These are phyloP conservation scores for Dicycla oo DNA, from an alignment of 2,888 invertebrate genomes.

Conservation along the genomic window DNA sequence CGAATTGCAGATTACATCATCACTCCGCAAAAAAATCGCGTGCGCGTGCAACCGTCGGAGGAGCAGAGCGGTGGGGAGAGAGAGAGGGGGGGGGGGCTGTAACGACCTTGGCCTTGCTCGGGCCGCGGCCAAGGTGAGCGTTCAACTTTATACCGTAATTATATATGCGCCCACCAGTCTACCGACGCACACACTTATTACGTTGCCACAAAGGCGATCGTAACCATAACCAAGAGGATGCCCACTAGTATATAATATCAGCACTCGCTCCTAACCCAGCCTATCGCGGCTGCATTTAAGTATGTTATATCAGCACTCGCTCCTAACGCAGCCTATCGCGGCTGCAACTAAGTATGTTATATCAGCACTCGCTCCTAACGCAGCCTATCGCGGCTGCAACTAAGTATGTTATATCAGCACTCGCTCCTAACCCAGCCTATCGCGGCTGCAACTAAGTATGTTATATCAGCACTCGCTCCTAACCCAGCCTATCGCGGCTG, in stretches of 20 bases:
- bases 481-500: no score
- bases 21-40: slow-evolving; percentile 86
- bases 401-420: slow-evolving; percentile 6
- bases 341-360: no score
- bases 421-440: slow-evolving; percentile 11
- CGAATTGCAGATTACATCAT: slow-evolving; percentile 89
- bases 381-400: no score
- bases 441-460: no score
- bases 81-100: slow-evolving; percentile 58
- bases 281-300: no score
- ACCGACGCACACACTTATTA: slow-evolving; percentile 75
- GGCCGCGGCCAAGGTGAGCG: slow-evolving; percentile 87
- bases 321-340: no score
- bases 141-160: slow-evolving; percentile 83
- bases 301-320: no score
- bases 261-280: slow-evolving; percentile 9
- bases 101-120: slow-evolving; percentile 89
- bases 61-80: slow-evolving; percentile 56
- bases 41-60: slow-evolving; percentile 74
- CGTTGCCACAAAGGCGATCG: slow-evolving; percentile 56
- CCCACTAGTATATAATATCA: slow-evolving; percentile 14
- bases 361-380: no score
- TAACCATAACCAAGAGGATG: slow-evolving; percentile 62
- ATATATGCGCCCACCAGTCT: slow-evolving; percentile 88
- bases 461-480: no score